These are phyloP conservation scores for Porphyrio hochstetteri DNA, from an alignment of 2,113 vertebrate genomes.

Conservation along the genomic window DNA sequence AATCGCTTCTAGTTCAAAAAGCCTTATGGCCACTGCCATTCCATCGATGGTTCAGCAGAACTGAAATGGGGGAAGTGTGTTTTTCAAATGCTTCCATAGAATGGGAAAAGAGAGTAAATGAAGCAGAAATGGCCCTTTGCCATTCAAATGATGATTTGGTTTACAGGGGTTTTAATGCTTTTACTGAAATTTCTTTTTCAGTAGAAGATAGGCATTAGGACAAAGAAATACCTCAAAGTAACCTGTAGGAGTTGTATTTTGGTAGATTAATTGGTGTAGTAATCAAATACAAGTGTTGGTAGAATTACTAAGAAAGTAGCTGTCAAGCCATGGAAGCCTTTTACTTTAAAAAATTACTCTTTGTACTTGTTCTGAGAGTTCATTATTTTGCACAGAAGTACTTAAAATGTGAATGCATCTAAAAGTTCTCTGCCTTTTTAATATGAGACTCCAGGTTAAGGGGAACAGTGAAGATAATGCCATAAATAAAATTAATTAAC, in stretches of 20 bases:
- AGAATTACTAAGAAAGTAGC: neutral
- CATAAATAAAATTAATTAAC: neutral
- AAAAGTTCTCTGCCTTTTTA: neutral
- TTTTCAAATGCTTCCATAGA: neutral
- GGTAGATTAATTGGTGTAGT: neutral
- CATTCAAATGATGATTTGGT: neutral
- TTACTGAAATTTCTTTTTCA: neutral
- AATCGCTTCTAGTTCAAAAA: neutral
- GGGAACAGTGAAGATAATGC: neutral
- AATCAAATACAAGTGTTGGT: neutral
- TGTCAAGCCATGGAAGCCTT: neutral
- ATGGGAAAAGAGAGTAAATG: neutral
- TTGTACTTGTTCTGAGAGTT: neutral
- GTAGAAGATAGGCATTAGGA: neutral
- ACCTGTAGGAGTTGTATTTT: neutral
- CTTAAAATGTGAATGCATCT: neutral
- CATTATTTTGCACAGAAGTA: neutral
- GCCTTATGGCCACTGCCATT: neutral
- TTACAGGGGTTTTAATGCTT: neutral
- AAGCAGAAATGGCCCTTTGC: neutral
- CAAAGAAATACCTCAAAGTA: neutral
- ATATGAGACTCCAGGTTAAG: neutral
- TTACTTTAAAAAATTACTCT: neutral
- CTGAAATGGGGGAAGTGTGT: neutral
- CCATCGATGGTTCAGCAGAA: neutral